Base-by-base conservation (phyloP, 30 jellyfish, hydroid and myxozoan species). In the Aurelia aurita complex sp. Pacific region DNA sequence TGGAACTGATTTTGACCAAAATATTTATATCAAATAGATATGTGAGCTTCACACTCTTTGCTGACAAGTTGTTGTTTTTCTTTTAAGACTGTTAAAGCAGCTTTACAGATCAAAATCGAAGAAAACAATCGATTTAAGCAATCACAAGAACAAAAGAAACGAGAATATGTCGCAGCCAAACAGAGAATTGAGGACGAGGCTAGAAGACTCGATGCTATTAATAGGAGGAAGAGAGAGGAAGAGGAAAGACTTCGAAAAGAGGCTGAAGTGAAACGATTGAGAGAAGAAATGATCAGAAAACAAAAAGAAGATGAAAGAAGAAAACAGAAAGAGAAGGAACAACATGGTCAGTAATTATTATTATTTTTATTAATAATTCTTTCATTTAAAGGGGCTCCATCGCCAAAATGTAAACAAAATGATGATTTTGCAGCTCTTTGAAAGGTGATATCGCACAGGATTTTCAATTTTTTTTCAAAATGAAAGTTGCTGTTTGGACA, bases 311-410 rank as follows among this genome's bases (percentile, higher is more conserved):
- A 79, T 5, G 95, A 92, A 13, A 64, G 90, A 50, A 92, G 90
- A 73, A 86, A 80, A 61, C 98, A 88, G 67, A 88, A 81, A 55
- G 87, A 87, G 67, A 83, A 83, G 70, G 98, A 92, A 75, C 84
- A 73, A 46, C 90, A 82, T 34, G 97, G 98, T 87, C 17, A n/a
- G 88, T 23, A 23, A 23, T 23, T 23, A 23, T n/a, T n/a, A n/a
- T n/a, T n/a, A n/a, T n/a, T n/a, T n/a, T n/a, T n/a, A n/a, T n/a
- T n/a, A n/a, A n/a, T n/a, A n/a, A n/a, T n/a, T n/a, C n/a, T n/a
- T n/a, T n/a, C n/a, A n/a, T n/a, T n/a, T n/a, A n/a, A n/a, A n/a
- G n/a, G n/a, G n/a, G n/a, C n/a, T n/a, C n/a, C n/a, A n/a, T n/a
- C n/a, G n/a, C n/a, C n/a, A n/a, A n/a, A n/a, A n/a, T n/a, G n/a